Conservation (phyloP, 2,797 vertebrate species). For the Phoebastria nigripes region DNA sequence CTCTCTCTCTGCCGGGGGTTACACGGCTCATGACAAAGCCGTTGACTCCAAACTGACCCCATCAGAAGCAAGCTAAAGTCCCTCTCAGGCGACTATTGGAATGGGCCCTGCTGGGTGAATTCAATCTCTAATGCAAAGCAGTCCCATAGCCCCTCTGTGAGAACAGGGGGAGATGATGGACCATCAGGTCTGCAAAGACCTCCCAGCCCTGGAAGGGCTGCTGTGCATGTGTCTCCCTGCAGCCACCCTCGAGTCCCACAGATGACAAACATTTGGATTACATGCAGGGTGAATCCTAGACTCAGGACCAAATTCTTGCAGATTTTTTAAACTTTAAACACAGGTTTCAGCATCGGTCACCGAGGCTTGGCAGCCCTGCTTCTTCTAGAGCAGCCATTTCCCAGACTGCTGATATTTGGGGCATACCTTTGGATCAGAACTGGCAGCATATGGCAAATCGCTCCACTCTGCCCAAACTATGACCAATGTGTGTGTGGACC, state of each 20-base stretch:
- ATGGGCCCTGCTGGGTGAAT: background rate
- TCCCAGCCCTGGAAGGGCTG: background rate
- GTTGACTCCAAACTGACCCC: background rate
- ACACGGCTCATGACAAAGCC: background rate
- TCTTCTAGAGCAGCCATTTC: background rate
- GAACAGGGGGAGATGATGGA: background rate
- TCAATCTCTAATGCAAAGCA: background rate
- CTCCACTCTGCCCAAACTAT: background rate
- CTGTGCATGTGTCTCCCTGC: background rate
- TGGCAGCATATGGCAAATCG: background rate
- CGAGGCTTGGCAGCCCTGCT: background rate
- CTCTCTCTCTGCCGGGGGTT: background rate
- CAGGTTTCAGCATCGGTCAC: background rate
- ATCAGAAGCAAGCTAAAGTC: background rate
- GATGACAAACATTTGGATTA: background rate
- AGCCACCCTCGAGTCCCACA: background rate
- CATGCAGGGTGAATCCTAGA: background rate
- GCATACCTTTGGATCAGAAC: background rate
- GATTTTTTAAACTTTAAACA: background rate
- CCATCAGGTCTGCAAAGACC: background rate
- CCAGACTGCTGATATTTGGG: background rate
- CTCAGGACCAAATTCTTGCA: background rate
- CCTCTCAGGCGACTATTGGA: background rate
- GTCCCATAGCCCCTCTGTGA: background rate
- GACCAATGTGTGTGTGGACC: background rate